Percentiles rank a stretch among this genome's conserved stretches.
Conservation (phyloP, 2,888 invertebrate genomes). For the Lapara coniferarum region DNA sequence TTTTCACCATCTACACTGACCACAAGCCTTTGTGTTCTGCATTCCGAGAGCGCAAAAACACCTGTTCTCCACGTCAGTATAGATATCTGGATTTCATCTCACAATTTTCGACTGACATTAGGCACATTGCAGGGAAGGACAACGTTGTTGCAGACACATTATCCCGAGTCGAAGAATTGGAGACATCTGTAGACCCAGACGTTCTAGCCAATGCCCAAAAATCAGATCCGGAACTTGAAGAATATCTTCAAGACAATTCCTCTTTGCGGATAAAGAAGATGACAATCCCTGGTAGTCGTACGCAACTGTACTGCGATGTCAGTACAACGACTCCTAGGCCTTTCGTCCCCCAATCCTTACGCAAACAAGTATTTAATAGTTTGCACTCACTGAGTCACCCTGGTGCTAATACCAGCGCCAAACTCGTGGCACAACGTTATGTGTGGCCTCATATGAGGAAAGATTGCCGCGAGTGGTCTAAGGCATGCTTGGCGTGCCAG, state of each 20-base stretch:
- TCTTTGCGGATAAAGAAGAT: not conserved
- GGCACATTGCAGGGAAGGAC: constrained; percentile 29
- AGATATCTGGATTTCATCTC: constrained; percentile 29
- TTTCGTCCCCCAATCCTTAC: constrained; percentile 29
- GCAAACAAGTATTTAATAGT: constrained; percentile 29
- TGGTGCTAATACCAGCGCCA: too few species aligned
- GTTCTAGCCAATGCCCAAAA: constrained; percentile 15
- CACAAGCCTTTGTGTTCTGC: constrained; percentile 32
- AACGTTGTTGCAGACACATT: constrained; percentile 55
- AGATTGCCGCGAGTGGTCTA: constrained; percentile 11
- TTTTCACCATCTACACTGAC: not conserved
- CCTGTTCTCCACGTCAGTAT: constrained; percentile 29
- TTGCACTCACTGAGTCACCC: constrained; percentile 34
- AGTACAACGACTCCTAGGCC: constrained; percentile 29
- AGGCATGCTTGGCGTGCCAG: not conserved
- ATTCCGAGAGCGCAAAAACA: constrained; percentile 7
- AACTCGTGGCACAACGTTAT: constrained; percentile 33
- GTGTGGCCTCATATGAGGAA: constrained; percentile 37
- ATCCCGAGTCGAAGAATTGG: not conserved
- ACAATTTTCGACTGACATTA: constrained; percentile 32
- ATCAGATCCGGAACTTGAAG: not conserved
- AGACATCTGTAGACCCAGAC: not conserved
- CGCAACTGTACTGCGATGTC: not conserved
- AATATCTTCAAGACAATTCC: not conserved
- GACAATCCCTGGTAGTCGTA: not conserved